These are phyloP conservation scores for Thermophis baileyi DNA, from an alignment of 2,113 vertebrate genomes.

Conservation along the genomic window DNA sequence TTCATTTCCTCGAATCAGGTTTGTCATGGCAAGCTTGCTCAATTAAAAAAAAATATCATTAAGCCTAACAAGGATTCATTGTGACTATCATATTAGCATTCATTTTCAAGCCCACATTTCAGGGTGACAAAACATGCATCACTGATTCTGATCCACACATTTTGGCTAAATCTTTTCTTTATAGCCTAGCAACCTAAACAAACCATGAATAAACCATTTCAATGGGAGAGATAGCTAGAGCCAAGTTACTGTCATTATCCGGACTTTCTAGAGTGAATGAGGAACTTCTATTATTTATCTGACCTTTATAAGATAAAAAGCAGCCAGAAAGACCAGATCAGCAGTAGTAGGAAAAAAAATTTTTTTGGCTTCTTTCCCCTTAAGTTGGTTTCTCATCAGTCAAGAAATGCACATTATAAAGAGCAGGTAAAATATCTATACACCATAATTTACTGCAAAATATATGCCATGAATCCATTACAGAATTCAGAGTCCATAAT, in stretches of 20 bases:
- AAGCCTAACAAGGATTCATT: conserved; percentile 46
- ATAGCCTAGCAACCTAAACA: neutral
- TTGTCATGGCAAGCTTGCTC: conserved; percentile 86
- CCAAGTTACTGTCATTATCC: neutral
- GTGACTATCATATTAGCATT: conserved; percentile 18
- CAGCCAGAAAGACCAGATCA: neutral
- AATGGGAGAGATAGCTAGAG: neutral
- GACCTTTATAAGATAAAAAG: neutral
- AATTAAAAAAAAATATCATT: conserved; percentile 58
- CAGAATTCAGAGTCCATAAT: neutral
- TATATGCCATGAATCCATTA: neutral
- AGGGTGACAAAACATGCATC: conserved; percentile 28
- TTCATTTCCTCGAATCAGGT: conserved; percentile 93
- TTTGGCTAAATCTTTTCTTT: neutral
- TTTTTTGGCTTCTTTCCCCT: neutral
- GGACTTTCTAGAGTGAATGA: neutral
- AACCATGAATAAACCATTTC: conserved; percentile 4
- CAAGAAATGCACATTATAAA: neutral
- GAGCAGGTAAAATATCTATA: neutral
- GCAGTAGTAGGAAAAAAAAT: neutral
- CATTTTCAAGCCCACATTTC: conserved; percentile 18
- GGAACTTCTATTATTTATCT: neutral
- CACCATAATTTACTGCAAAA: neutral
- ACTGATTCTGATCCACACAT: conserved; percentile 6
- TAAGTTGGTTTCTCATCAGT: neutral